These are phyloP conservation scores for Aplodontia rufa DNA, from an alignment of 2,113 vertebrate species.

Conservation along the genomic window DNA sequence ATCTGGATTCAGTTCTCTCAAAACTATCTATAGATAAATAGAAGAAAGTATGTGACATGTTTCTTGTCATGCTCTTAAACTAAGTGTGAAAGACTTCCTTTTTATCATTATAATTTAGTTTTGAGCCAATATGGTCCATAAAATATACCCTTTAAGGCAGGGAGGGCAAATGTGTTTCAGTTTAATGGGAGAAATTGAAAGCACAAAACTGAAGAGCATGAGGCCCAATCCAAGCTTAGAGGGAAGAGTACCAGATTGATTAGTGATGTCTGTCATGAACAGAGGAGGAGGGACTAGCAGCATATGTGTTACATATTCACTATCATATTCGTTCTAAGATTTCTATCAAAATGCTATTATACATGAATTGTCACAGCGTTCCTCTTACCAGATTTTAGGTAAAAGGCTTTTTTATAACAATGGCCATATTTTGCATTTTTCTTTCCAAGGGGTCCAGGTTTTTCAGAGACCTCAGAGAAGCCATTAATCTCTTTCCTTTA, in stretches of 20 bases:
- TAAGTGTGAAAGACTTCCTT: conserved; percentile 9
- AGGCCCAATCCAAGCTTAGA: neutral
- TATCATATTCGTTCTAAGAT: neutral
- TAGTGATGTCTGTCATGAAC: neutral
- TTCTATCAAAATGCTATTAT: neutral
- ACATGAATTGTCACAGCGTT: neutral
- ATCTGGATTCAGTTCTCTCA: neutral
- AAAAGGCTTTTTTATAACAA: neutral
- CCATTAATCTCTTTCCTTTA: conserved; percentile 57
- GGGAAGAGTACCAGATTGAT: neutral
- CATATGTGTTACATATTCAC: neutral
- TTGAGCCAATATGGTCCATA: neutral
- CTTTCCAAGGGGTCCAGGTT: conserved; percentile 42
- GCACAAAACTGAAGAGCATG: neutral
- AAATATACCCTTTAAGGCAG: neutral
- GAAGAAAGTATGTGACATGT: neutral
- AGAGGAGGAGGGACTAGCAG: neutral
- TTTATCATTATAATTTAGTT: neutral
- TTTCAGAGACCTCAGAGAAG: conserved; percentile 16
- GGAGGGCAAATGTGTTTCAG: neutral
- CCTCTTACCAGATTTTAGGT: neutral
- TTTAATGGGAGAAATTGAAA: neutral
- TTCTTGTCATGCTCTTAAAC: neutral
- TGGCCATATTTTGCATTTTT: neutral
- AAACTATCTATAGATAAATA: neutral